Conservation (phyloP, 2,888 invertebrate species). For the Cordilura impudica region DNA sequence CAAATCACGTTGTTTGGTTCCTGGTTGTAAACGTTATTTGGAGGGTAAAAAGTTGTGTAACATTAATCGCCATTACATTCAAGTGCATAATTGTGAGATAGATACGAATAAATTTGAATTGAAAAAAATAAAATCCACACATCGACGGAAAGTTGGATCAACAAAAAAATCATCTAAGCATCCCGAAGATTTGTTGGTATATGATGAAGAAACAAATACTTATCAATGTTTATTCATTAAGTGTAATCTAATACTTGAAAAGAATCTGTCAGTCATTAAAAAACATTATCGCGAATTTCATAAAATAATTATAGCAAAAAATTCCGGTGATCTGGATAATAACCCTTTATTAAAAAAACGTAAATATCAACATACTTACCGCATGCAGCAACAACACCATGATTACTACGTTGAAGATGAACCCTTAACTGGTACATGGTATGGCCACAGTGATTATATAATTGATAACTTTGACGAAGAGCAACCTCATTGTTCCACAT, state of each 20-base stretch:
- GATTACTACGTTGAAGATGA: neutral
- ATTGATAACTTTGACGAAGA: neutral
- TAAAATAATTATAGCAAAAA: conserved; percentile 5
- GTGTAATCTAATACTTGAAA: conserved; percentile 12
- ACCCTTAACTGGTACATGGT: neutral
- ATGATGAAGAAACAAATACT: neutral
- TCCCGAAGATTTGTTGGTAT: neutral
- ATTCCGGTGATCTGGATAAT: neutral
- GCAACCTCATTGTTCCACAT: neutral
- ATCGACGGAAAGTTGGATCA: neutral
- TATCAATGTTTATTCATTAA: conserved; percentile 26
- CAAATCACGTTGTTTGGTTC: conserved; percentile 11
- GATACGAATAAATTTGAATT: neutral
- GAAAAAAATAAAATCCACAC: neutral
- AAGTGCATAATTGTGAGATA: conserved; percentile 15
- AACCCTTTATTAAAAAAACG: conserved; percentile 12
- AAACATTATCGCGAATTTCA: conserved; percentile 24
- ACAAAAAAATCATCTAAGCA: neutral
- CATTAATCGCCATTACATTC: conserved; percentile 22
- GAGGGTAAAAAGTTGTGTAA: neutral
- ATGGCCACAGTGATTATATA: neutral
- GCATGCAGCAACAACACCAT: neutral
- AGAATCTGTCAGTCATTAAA: neutral
- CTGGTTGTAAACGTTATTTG: conserved; percentile 6
- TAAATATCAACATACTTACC: neutral